A percentile compares a stretch with the other conserved stretches of the same genome.
phyloP scores from a whole-genome alignment of 2,888 invertebrate species.

The Andrena praecox region DNA sequence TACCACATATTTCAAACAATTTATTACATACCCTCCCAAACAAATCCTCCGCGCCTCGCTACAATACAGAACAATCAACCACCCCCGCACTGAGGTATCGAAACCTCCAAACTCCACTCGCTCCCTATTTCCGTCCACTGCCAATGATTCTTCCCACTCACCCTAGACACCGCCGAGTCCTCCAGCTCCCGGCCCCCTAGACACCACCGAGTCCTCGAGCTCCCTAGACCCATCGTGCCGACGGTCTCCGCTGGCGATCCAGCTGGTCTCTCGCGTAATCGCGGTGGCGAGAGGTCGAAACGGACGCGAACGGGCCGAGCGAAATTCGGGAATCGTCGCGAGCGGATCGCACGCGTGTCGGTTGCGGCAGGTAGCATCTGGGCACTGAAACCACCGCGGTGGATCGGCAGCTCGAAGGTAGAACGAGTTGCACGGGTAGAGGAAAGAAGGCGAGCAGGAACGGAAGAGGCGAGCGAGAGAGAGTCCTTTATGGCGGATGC shows the following conservation, averaged over 20 bases:
- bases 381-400: slow-evolving; percentile 69
- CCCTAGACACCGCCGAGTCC: background rate
- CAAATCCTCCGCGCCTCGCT: background rate
- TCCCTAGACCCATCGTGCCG: background rate
- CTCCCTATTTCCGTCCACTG: background rate
- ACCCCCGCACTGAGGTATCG: background rate
- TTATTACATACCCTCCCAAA: background rate
- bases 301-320: background rate
- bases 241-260: background rate
- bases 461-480: slow-evolving; percentile 60
- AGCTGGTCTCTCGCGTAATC: background rate
- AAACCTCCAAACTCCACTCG: background rate
- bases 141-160: background rate
- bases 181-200: background rate
- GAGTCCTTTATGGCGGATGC: slow-evolving; percentile 66
- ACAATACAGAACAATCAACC: too few relatives aligned
- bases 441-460: slow-evolving; percentile 68
- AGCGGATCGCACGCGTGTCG: slow-evolving; percentile 71
- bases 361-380: slow-evolving; percentile 71
- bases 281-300: background rate
- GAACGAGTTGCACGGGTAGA: slow-evolving; percentile 69
- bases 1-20: background rate
- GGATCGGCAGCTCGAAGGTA: slow-evolving; percentile 65
- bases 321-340: slow-evolving; percentile 57
- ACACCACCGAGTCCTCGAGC: background rate